Conservation (phyloP, 2,797 vertebrate genomes). For the Dicrostonyx torquatus region DNA sequence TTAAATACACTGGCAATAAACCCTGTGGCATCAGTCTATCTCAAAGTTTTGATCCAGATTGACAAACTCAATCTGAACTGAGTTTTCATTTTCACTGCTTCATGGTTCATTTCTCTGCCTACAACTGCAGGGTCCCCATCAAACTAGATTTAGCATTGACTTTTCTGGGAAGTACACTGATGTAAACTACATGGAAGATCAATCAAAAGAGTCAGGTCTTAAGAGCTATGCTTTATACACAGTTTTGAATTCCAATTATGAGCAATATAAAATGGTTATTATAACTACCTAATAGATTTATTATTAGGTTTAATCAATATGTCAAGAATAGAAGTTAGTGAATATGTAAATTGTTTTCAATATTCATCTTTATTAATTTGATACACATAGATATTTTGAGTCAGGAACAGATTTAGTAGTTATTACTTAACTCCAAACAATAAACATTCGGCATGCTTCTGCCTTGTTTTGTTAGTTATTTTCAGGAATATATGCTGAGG, state of each 20-base stretch:
- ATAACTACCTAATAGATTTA: conserved; percentile 6
- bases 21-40: background rate
- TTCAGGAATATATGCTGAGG: background rate
- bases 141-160: background rate
- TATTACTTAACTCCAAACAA: background rate
- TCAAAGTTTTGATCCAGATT: background rate
- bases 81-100: background rate
- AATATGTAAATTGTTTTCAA: conserved; percentile 8
- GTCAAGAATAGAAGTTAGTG: background rate
- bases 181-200: background rate
- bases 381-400: background rate
- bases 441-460: background rate
- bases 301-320: background rate
- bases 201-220: background rate
- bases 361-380: conserved; percentile 8
- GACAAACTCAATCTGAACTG: background rate
- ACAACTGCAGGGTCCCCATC: background rate
- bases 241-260: background rate
- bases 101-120: background rate
- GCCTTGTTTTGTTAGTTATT: background rate
- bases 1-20: background rate
- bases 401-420: background rate
- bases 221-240: background rate
- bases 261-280: background rate
- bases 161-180: background rate